Evolutionary conservation across 1,140 invertebrate genomes (phyloP).

Genomic region (Caenorhabditis tropicalis): DNA sequence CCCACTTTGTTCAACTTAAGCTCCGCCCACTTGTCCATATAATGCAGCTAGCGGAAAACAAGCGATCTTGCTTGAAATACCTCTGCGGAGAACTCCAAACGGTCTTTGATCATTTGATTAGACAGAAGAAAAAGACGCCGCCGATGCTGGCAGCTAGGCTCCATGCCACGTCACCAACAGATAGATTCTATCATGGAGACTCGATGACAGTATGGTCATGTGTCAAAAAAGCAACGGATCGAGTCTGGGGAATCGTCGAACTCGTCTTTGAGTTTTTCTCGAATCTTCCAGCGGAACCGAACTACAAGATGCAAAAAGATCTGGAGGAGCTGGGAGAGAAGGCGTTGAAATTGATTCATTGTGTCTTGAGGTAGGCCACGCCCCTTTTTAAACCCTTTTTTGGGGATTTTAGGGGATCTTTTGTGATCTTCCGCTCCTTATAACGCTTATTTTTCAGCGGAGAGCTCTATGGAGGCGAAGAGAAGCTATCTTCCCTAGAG

Average conservation of each 20-base stretch:
- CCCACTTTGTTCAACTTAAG: not conserved
- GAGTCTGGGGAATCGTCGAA: constrained; percentile 1
- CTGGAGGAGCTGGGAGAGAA: constrained; percentile 23
- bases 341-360: constrained; percentile 9
- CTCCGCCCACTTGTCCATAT: constrained; percentile 22
- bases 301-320: not conserved
- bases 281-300: not conserved
- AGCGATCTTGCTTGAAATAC: not conserved
- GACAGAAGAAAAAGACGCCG: not conserved
- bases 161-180: not conserved
- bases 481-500: not conserved
- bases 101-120: not conserved
- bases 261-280: not conserved
- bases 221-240: not conserved
- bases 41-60: not conserved
- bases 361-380: not conserved
- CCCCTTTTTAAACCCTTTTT: not conserved
- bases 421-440: too few relatives aligned
- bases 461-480: not conserved
- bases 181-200: not conserved
- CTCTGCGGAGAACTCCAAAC: not conserved
- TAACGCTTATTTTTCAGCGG: not conserved
- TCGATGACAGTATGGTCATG: not conserved
- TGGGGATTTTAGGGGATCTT: too few relatives aligned
- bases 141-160: not conserved